Evolutionary conservation across 92 coral and sea anemone species (phyloP).

Genomic region (Phenganax stokvisi): DNA sequence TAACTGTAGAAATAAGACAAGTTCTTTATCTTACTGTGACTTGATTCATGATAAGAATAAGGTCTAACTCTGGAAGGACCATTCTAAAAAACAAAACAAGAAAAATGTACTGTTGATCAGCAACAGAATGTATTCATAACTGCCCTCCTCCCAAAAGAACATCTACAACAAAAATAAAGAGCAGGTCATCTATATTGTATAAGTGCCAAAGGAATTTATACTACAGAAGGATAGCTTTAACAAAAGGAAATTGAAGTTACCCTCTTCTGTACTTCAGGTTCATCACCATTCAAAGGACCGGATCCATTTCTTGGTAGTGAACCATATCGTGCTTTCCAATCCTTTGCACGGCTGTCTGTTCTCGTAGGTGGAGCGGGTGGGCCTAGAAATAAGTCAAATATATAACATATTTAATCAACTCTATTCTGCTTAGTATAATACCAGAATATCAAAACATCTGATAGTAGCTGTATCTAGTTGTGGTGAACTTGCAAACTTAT

Average conservation of each 20-base stretch:
- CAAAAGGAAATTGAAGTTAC: not conserved
- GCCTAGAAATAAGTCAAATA: slow-evolving; percentile 11
- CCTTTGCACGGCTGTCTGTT: slow-evolving; percentile 70
- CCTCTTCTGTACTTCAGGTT: slow-evolving; percentile 12
- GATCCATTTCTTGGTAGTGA: slow-evolving; percentile 29
- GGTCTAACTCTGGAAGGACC: slow-evolving; percentile 44
- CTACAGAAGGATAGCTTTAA: not conserved
- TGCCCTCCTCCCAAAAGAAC: not conserved
- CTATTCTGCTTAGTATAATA: too few species aligned
- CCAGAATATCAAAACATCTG: not conserved
- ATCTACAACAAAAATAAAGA: too few species aligned
- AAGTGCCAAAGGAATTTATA: not conserved
- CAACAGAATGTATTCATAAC: not conserved
- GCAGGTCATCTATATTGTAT: not conserved
- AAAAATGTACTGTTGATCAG: not conserved
- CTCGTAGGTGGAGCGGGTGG: slow-evolving; percentile 78
- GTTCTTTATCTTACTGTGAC: slow-evolving; percentile 18
- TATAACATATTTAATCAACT: not conserved
- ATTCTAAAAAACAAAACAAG: not conserved
- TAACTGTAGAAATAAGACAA: not conserved
- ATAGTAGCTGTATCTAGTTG: too few species aligned
- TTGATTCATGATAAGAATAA: slow-evolving; percentile 49
- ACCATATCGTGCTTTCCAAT: slow-evolving; percentile 52
- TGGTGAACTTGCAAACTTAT: not conserved
- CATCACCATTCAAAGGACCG: slow-evolving; percentile 10